phyloP scores from a whole-genome alignment of 2,797 vertebrate genomes.

The Scyliorhinus canicula region DNA sequence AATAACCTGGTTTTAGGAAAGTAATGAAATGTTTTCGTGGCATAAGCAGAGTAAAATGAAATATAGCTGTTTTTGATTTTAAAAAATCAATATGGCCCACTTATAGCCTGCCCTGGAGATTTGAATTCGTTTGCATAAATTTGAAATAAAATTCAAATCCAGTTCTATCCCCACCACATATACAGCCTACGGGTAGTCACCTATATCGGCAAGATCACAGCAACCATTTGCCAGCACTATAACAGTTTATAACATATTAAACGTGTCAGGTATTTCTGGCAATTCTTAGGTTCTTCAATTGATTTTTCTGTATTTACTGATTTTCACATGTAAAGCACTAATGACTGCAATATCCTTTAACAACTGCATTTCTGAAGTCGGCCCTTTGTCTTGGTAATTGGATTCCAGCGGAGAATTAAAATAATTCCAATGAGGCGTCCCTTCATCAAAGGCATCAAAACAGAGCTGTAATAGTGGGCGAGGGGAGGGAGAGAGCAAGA shows the following conservation, averaged over 20 bases:
- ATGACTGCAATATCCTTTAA: slow-evolving; percentile 12
- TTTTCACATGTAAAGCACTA: not conserved
- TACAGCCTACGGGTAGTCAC: not conserved
- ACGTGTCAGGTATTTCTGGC: too few relatives aligned
- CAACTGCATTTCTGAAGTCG: not conserved
- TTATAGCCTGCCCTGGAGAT: not conserved
- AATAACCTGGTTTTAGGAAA: not conserved
- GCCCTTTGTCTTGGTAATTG: slow-evolving; percentile 27
- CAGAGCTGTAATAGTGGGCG: not conserved
- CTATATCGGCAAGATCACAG: not conserved
- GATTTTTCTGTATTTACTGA: not conserved
- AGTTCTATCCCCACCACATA: not conserved
- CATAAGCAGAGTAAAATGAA: not conserved
- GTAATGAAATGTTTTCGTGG: not conserved
- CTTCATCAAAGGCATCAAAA: not conserved
- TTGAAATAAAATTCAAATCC: not conserved
- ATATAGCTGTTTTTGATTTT: not conserved
- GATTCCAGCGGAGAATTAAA: slow-evolving; percentile 20
- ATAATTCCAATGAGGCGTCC: not conserved
- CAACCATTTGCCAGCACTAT: too few relatives aligned
- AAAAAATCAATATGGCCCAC: not conserved
- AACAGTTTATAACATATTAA: not conserved
- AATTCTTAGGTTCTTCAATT: not conserved
- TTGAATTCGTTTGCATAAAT: not conserved
- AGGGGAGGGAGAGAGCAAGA: not conserved